Base-by-base conservation (phyloP, 2,888 invertebrate genomes). In the Epinotia bilunana region DNA sequence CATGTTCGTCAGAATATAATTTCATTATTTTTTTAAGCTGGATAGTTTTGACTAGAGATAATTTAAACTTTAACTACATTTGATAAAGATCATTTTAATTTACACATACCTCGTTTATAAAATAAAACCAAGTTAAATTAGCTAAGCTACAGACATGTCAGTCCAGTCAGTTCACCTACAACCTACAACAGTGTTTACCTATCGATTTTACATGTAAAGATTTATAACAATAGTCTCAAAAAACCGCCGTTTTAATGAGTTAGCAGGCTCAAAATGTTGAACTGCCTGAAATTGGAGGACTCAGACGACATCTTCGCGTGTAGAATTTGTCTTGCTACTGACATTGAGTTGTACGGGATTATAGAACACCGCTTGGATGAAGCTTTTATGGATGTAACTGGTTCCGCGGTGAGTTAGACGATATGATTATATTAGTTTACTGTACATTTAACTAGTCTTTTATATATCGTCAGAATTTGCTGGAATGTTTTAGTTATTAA, bases 371-470 rank as follows among this genome's bases (percentile, higher is more conserved):
- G 39, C 0, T 55, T 75, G 7, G 70, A 60, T 11, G 60, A 75
- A n/a, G 70, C 71, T 65, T 75, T 58, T 53, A 71, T 65, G 11
- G 74, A 75, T 53, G 65, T 75, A 55, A 65, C 65, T 12, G 74
- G 74, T 3, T 65, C 60, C 16, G 33, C 70, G 46, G 74, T 75
- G 11, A 61, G 74, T 71, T 13, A 18, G 39, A 23, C 18, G 16
- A 13, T 53, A 33, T 13, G 11, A 55, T 61, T 28, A 49, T 53
- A 43, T 2, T 1, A 7, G 28, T n/a, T 28, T 9, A n/a, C 20
- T 49, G 13, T 16, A 16, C 11, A 9, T 6, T 49, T 20, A 0
- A 13, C 7, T 28, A 5, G 3, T 9, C 13, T 23, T 53, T 12
- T 60, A 60, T 12, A 49, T 60, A 12, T 39, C 13, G 18, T 16